Conservation (phyloP, 2,113 vertebrate genomes). For the Xyliphius kryptos region DNA sequence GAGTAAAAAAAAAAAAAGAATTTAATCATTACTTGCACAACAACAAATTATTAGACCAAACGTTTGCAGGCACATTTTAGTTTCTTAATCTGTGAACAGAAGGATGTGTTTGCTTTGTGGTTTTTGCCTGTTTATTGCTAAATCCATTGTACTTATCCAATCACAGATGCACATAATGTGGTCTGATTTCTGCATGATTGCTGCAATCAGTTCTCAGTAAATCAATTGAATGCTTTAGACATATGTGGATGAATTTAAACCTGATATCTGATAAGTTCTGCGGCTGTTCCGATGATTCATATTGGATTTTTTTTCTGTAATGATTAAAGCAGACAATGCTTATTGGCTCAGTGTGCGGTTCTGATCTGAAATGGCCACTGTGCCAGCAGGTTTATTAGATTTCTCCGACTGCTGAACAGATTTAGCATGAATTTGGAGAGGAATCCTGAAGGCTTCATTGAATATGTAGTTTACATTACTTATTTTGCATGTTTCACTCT, state of each 20-base stretch:
- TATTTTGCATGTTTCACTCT: neutral
- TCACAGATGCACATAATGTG: conserved; percentile 10
- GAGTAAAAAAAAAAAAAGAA: too few relatives aligned
- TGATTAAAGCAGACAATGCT: neutral
- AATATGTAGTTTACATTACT: too few relatives aligned
- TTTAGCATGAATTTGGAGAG: neutral
- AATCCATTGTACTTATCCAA: conserved; percentile 37
- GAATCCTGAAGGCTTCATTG: neutral
- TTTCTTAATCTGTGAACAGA: neutral
- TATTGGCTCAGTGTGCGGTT: neutral
- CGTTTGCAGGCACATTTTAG: too few relatives aligned
- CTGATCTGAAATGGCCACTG: neutral
- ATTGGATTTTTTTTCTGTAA: neutral
- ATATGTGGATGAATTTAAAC: neutral
- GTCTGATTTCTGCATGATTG: too few relatives aligned
- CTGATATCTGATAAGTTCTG: too few relatives aligned
- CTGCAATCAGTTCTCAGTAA: neutral
- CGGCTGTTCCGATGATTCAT: too few relatives aligned
- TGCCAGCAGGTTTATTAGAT: neutral
- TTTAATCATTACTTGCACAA: too few relatives aligned
- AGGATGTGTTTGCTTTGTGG: neutral
- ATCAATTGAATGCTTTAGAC: neutral
- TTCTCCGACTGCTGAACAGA: neutral
- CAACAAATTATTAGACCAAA: too few relatives aligned
- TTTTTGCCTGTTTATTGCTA: conserved; percentile 1